A percentile compares a stretch with the other conserved stretches of the same genome.
phyloP scores from a whole-genome alignment of 2,888 invertebrate genomes.

The Clistopyga incitator region DNA sequence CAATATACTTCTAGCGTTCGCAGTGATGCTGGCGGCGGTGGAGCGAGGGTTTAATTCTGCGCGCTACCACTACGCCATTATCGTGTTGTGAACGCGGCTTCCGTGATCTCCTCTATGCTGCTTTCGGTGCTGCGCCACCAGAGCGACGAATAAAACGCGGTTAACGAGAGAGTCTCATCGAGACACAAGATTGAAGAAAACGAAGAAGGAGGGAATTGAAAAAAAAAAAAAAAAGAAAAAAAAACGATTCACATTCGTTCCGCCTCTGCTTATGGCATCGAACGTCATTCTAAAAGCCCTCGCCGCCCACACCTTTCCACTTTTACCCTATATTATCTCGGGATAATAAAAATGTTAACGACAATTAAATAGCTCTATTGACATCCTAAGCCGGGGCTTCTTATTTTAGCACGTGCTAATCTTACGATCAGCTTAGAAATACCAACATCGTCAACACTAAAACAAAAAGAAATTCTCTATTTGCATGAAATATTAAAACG shows the following conservation, averaged over 20 bases:
- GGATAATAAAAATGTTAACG: conserved; percentile 47
- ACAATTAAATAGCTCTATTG: conserved; percentile 31
- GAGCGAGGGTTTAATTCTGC: conserved; percentile 70
- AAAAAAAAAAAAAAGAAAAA: conserved; percentile 24
- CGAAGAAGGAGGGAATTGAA: too few species aligned
- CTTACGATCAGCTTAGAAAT: neutral
- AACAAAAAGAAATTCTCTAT: too few species aligned
- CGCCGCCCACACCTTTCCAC: neutral
- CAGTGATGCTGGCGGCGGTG: conserved; percentile 16
- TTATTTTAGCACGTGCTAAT: neutral
- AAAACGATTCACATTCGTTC: neutral
- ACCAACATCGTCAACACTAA: too few species aligned
- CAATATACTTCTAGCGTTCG: conserved; percentile 12
- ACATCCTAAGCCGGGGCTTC: neutral
- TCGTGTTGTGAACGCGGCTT: conserved; percentile 46
- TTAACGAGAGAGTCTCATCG: conserved; percentile 57
- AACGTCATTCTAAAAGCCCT: conserved; percentile 21
- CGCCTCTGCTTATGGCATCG: conserved; percentile 5
- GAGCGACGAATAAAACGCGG: conserved; percentile 51
- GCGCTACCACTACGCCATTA: conserved; percentile 63
- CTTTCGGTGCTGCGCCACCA: conserved; percentile 27
- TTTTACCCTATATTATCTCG: conserved; percentile 8
- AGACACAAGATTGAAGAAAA: conserved; percentile 34
- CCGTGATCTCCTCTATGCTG: conserved; percentile 36
- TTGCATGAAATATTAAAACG: too few species aligned